Evolutionary conservation across 2,888 invertebrate species (phyloP), one percentile per base, ranked within the genome.

Genomic region (Chrysomela aeneicollis): DNA sequence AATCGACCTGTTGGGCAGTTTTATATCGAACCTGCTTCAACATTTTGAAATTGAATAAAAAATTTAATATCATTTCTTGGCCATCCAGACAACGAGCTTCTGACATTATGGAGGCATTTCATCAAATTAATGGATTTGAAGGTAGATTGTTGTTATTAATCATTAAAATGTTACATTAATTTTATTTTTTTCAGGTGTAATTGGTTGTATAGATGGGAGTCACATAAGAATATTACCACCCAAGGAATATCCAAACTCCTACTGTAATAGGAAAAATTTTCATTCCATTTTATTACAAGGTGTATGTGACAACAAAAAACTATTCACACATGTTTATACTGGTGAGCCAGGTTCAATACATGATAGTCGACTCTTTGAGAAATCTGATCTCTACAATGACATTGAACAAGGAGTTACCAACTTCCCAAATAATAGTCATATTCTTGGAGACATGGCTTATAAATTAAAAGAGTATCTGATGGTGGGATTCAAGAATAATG

Each of bases 281-380:
- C 67, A 72, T 57, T 67, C 66, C 9, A 46, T 72, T n/a, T 49
- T 70, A n/a, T 26, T 71, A 12, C 70, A 71, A 61, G 72, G 59
- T 30, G 68, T 72, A 12, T 71, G 68, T n/a, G n/a, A n/a, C n/a
- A n/a, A n/a, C n/a, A n/a, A n/a, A n/a, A n/a, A n/a, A n/a, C n/a
- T n/a, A n/a, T 66, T 67, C 71, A 42, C 37, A 69, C 47, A 37
- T 58, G 59, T 64, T 47, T 71, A 69, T 66, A 61, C 68, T 42
- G 72, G 72, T 15, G 70, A 71, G 60, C 61, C 67, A 18, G 67
- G 72, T 1, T 72, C 66, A 18, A 59, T 71, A 21, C 71, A 71
- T 59, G 71, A 71, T 47, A 35, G 37, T 17, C 49, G 64, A 37
- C 57, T 73, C 12, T 71, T 67, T 62, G 35, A 63, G 35, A 66